Percentiles rank a stretch among this genome's conserved stretches.
These are phyloP conservation scores for Oplegnathus fasciatus DNA, from an alignment of 2,113 vertebrate species.

Conservation along the genomic window DNA sequence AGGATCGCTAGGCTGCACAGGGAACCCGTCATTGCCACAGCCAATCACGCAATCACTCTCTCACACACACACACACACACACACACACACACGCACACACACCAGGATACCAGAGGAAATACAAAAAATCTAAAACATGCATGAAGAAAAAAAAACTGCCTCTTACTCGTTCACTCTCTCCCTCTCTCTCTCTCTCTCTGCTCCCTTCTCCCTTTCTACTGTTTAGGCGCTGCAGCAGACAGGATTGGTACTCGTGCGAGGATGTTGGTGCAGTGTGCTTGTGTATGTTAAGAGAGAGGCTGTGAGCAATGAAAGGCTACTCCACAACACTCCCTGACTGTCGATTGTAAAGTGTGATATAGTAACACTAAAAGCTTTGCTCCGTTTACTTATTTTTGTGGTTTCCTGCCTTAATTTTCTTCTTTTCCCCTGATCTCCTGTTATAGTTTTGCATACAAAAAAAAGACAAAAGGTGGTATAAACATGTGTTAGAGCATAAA, in stretches of 20 bases:
- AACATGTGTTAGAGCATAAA: not conserved
- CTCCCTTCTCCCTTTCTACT: constrained; percentile 56
- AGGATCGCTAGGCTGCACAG: constrained; percentile 58
- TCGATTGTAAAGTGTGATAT: constrained; percentile 9
- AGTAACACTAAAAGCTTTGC: constrained; percentile 16
- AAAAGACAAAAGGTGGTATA: not conserved
- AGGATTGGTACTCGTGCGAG: constrained; percentile 61
- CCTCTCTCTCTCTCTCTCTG: constrained; percentile 8
- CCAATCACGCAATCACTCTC: constrained; percentile 52
- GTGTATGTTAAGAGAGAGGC: constrained; percentile 55
- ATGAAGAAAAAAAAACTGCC: constrained; percentile 61
- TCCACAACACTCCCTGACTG: constrained; percentile 9
- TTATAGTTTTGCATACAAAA: constrained; percentile 26
- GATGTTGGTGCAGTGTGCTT: constrained; percentile 78
- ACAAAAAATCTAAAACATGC: constrained; percentile 72
- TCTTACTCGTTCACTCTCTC: constrained; percentile 56
- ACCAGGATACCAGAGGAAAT: constrained; percentile 42
- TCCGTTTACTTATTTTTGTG: constrained; percentile 12
- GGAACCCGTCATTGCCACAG: constrained; percentile 48
- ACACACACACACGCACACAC: too few species aligned
- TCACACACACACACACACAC: not conserved
- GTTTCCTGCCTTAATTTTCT: not conserved
- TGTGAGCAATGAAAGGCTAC: constrained; percentile 38
- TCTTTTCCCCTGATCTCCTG: not conserved
- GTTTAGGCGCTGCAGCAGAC: constrained; percentile 77